These are phyloP conservation scores for Microplitis manilae DNA, from an alignment of 2,888 invertebrate species.

Conservation along the genomic window DNA sequence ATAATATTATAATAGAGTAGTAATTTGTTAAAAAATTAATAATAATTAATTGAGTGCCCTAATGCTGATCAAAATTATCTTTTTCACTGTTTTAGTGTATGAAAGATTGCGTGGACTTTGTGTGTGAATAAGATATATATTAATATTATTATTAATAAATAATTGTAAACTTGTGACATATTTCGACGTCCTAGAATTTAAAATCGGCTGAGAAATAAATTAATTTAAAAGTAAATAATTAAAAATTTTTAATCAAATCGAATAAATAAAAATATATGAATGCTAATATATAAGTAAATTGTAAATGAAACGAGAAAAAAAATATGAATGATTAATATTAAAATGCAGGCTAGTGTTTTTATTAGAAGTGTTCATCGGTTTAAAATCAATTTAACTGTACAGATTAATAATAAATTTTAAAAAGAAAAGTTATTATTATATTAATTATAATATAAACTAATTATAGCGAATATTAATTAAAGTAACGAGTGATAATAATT, in stretches of 20 bases:
- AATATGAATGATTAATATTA: background rate
- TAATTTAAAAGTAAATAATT: background rate
- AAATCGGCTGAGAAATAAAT: conserved; percentile 1
- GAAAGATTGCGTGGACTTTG: background rate
- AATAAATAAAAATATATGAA: conserved; percentile 16
- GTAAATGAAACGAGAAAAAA: background rate
- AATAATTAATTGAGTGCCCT: conserved; percentile 4
- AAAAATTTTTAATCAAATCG: conserved; percentile 2
- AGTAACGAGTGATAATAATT: background rate
- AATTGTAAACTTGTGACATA: background rate
- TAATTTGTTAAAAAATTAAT: conserved; percentile 10
- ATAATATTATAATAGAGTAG: conserved; percentile 10
- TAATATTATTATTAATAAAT: background rate
- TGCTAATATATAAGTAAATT: conserved; percentile 18
- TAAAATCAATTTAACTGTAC: background rate
- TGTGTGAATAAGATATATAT: background rate
- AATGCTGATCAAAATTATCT: background rate
- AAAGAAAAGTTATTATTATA: background rate
- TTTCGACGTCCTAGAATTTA: background rate
- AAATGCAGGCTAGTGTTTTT: background rate
- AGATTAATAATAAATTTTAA: background rate
- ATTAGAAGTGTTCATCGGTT: background rate
- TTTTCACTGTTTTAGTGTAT: conserved; percentile 3
- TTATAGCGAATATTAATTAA: background rate
- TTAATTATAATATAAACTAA: background rate